These are phyloP conservation scores for Alligator sinensis DNA, from an alignment of 2,113 vertebrate genomes.

Conservation along the genomic window DNA sequence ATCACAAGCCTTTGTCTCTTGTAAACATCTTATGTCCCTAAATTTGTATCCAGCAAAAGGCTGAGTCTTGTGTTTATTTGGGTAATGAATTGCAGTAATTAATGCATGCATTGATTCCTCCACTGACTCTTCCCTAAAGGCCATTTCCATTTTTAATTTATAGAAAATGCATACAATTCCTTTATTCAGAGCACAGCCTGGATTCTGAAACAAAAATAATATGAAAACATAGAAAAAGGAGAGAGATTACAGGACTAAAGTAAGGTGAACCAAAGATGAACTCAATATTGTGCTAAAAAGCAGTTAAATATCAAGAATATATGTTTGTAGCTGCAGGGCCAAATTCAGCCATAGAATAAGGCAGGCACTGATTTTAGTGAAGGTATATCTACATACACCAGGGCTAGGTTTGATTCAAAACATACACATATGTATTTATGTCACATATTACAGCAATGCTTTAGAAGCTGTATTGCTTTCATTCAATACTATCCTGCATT, in stretches of 20 bases:
- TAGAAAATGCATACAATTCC: conserved; percentile 82
- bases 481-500: background rate
- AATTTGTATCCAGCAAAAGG: conserved; percentile 91
- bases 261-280: background rate
- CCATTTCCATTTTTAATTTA: conserved; percentile 97
- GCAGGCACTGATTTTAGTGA: conserved; percentile 23
- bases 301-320: background rate
- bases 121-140: conserved; percentile 89
- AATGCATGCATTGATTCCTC: conserved; percentile 95
- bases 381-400: background rate
- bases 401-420: conserved; percentile 5
- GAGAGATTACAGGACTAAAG: conserved; percentile 22
- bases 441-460: conserved; percentile 1
- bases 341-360: background rate
- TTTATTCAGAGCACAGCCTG: conserved; percentile 68
- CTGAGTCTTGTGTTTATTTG: conserved; percentile 93
- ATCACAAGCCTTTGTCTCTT: conserved; percentile 89
- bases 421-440: background rate
- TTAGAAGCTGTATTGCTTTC: background rate
- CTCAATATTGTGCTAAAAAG: conserved; percentile 23
- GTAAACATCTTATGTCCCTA: conserved; percentile 83
- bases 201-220: conserved; percentile 64
- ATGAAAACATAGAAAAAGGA: background rate
- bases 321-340: background rate
- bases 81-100: conserved; percentile 99